Percentiles rank a stretch among this genome's conserved stretches.
Conservation (phyloP, 2,797 vertebrate species). For the Thamnophis elegans region DNA sequence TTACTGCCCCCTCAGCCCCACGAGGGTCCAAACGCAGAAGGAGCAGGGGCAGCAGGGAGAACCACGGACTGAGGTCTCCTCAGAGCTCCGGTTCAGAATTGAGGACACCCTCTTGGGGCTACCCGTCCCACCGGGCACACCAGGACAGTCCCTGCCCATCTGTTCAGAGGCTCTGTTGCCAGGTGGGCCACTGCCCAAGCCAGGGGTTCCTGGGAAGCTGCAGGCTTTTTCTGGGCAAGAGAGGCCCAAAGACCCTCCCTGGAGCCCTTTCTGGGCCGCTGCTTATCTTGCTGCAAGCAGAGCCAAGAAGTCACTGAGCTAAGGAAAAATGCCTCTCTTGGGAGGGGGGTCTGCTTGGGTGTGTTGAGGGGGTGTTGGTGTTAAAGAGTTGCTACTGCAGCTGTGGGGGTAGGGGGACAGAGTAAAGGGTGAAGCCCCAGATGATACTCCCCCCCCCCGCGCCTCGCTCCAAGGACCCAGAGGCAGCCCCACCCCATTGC, state of each 20-base stretch:
- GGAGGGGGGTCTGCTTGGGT: not conserved
- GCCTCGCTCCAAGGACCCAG: not conserved
- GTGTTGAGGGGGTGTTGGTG: not conserved
- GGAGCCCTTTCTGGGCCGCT: not conserved
- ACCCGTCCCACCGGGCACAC: not conserved
- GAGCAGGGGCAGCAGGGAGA: fast-evolving
- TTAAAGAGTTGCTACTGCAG: not conserved
- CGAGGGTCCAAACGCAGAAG: too few species aligned
- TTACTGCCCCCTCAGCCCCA: not conserved
- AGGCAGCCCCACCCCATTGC: not conserved
- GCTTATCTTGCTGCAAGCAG: not conserved
- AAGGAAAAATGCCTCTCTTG: not conserved
- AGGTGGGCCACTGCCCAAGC: not conserved
- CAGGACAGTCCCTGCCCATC: not conserved
- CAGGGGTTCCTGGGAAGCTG: not conserved
- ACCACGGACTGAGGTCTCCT: not conserved
- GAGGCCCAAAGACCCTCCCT: not conserved
- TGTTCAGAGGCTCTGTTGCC: not conserved
- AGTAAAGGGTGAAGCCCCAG: not conserved
- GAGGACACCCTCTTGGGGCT: not conserved
- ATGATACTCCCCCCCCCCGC: not conserved
- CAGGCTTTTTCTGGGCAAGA: not conserved
- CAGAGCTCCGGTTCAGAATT: fast-evolving
- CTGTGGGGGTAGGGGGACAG: not conserved
- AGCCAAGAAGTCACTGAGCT: not conserved